Evolutionary conservation across 37 sponge, comb jelly and placozoan genomes (phyloP).

Genomic region (Diacarnus erythraeanus): DNA sequence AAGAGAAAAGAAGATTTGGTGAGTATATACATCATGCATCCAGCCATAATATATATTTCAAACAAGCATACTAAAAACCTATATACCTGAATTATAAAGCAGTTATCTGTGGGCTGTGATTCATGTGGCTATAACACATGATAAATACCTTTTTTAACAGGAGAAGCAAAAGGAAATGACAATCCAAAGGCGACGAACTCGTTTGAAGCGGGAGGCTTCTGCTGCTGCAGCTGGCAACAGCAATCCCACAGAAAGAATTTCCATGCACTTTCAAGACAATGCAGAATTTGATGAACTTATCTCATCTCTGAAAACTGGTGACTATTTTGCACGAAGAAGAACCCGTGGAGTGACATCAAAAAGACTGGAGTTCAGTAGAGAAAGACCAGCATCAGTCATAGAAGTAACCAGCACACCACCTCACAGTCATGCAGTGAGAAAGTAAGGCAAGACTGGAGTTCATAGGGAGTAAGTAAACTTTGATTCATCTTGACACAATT

Average conservation of each 20-base stretch:
- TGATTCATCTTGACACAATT: no score
- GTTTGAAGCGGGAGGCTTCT: conserved; percentile 14
- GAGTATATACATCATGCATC: no score
- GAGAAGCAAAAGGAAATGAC: conserved; percentile 43
- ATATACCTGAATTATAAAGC: no score
- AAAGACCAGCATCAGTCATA: conserved; percentile 1
- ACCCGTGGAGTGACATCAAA: neutral
- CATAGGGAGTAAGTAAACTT: no score
- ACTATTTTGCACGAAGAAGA: conserved; percentile 27
- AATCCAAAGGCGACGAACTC: conserved; percentile 16
- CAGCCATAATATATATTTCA: no score
- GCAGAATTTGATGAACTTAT: conserved; percentile 86
- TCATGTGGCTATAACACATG: no score
- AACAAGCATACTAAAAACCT: no score
- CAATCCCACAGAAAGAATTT: neutral
- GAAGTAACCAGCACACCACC: neutral
- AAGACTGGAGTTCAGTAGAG: conserved; percentile 43
- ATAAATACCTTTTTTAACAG: neutral
- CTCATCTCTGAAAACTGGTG: conserved; percentile 61
- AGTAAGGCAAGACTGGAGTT: no score
- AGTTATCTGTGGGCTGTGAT: no score
- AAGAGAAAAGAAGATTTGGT: conserved; percentile 71
- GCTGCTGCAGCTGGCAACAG: neutral
- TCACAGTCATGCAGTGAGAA: no score
- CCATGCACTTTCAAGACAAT: conserved; percentile 8